Evolutionary conservation across 2,888 invertebrate genomes (phyloP).

Genomic region (Agrochola circellaris): DNA sequence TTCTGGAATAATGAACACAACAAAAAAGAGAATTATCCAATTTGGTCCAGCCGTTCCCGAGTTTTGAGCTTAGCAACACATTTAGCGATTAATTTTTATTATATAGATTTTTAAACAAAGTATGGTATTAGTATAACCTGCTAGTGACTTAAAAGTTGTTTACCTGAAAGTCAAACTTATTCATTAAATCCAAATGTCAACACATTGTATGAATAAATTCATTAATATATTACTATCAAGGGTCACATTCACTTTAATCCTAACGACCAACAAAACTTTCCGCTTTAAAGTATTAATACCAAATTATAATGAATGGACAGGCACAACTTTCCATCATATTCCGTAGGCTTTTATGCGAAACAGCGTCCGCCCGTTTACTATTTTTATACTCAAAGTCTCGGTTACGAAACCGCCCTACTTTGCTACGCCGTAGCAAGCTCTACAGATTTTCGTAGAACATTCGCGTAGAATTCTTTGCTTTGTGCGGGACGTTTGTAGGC

Average conservation of each 20-base stretch:
- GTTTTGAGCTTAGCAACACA: too few relatives aligned
- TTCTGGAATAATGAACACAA: too few relatives aligned
- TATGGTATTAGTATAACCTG: background rate
- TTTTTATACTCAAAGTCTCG: conserved; percentile 32
- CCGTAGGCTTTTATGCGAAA: conserved; percentile 45
- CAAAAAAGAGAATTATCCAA: too few relatives aligned
- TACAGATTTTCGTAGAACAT: conserved; percentile 45
- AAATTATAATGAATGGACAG: conserved; percentile 34
- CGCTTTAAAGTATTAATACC: conserved; percentile 19
- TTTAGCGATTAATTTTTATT: too few relatives aligned
- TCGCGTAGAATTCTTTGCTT: conserved; percentile 22
- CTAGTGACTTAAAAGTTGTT: background rate
- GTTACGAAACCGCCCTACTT: conserved; percentile 12
- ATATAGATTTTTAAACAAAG: background rate
- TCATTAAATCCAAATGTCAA: background rate
- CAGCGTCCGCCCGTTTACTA: conserved; percentile 30
- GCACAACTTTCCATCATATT: conserved; percentile 34
- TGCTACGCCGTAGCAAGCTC: conserved; percentile 59
- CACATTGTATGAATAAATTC: background rate
- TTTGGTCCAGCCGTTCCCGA: too few relatives aligned
- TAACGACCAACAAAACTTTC: conserved; percentile 26
- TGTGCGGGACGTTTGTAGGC: conserved; percentile 14
- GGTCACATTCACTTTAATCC: conserved; percentile 23
- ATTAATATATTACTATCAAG: background rate
- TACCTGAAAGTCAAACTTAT: background rate